A percentile compares a stretch with the other conserved stretches of the same genome.
phyloP scores from a whole-genome alignment of 2,797 vertebrate species.

The Molossus alvarezi region DNA sequence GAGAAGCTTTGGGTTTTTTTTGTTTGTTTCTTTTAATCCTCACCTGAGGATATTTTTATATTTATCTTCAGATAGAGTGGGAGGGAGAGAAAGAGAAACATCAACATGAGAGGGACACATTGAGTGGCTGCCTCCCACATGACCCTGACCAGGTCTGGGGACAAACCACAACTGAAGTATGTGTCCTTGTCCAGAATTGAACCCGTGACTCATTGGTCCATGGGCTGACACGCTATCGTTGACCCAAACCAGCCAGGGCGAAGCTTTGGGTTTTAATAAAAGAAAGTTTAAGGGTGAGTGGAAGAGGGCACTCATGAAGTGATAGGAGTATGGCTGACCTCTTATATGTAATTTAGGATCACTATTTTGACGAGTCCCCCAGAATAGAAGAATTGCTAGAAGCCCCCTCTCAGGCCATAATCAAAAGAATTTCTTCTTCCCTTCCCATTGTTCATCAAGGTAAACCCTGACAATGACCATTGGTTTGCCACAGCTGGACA shows the following conservation, averaged over 20 bases:
- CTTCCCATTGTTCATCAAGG: not conserved
- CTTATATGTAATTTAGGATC: conserved; percentile 48
- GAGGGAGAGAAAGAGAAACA: too few relatives aligned
- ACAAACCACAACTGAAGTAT: too few relatives aligned
- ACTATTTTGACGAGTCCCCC: conserved; percentile 10
- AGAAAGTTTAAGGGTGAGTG: conserved; percentile 52
- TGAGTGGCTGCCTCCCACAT: too few relatives aligned
- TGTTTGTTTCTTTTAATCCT: too few relatives aligned
- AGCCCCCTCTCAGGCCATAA: conserved; percentile 8
- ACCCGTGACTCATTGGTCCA: too few relatives aligned
- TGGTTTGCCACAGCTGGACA: conserved; percentile 46
- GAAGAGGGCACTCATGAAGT: conserved; percentile 23
- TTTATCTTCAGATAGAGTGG: too few relatives aligned
- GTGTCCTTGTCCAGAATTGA: too few relatives aligned
- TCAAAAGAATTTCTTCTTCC: conserved; percentile 54
- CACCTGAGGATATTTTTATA: too few relatives aligned
- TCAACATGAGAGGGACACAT: too few relatives aligned
- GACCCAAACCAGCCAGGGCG: not conserved
- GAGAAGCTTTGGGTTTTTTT: not conserved
- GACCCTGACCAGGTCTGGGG: too few relatives aligned
- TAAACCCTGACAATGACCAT: conserved; percentile 50
- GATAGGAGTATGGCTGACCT: conserved; percentile 26
- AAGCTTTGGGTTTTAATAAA: conserved; percentile 52
- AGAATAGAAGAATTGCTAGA: conserved; percentile 24
- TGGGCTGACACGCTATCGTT: too few relatives aligned